phyloP scores from a whole-genome alignment of 1,140 invertebrate genomes.

The Apis cerana region DNA sequence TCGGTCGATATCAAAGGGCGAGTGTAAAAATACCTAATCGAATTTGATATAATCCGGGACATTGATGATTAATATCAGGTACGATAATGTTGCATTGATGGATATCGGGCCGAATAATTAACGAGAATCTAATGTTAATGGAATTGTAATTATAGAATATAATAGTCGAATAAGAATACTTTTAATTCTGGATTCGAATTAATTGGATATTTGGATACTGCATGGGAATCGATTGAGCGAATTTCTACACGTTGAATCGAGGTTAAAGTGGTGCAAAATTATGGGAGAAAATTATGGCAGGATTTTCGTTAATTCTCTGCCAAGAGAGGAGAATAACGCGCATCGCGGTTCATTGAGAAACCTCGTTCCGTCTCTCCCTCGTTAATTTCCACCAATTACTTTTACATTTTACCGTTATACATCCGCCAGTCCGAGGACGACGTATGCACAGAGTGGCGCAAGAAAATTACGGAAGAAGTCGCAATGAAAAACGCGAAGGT shows the following conservation, averaged over 20 bases:
- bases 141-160: not conserved
- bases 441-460: not conserved
- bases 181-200: not conserved
- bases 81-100: not conserved
- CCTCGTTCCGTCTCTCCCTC: not conserved
- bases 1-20: too few relatives aligned
- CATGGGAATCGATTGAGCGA: too few relatives aligned
- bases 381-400: conserved; percentile 45
- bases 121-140: not conserved
- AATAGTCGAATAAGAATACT: not conserved
- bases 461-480: not conserved
- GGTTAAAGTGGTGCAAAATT: not conserved
- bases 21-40: not conserved
- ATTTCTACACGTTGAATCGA: not conserved
- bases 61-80: too few relatives aligned
- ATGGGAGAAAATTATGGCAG: not conserved
- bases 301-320: not conserved
- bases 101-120: not conserved
- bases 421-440: conserved; percentile 19
- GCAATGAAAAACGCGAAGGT: conserved; percentile 31
- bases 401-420: conserved; percentile 22
- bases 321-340: not conserved
- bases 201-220: not conserved
- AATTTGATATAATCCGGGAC: not conserved
- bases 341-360: not conserved